Conservation (phyloP, 2,888 invertebrate genomes). For the Leptura quadrifasciata region DNA sequence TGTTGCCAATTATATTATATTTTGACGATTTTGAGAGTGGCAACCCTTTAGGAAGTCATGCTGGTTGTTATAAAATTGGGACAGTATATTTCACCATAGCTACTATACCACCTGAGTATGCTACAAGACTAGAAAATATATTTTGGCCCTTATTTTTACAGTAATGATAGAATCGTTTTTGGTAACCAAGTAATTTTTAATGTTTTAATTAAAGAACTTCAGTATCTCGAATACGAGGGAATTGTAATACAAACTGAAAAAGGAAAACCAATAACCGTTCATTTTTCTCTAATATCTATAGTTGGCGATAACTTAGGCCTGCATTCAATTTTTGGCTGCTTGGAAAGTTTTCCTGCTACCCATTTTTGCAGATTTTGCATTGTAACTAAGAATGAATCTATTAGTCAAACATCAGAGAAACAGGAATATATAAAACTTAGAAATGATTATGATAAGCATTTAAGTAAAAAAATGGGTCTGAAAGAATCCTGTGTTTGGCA, state of each 20-base stretch:
- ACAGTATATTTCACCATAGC: conserved; percentile 38
- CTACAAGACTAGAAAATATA: neutral
- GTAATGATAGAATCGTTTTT: neutral
- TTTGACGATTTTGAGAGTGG: conserved; percentile 22
- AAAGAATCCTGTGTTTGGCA: conserved; percentile 45
- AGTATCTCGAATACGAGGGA: neutral
- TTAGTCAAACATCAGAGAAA: neutral
- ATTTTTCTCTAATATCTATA: neutral
- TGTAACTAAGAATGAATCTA: neutral
- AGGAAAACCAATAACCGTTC: neutral
- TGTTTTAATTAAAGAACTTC: neutral
- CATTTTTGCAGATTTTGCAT: neutral
- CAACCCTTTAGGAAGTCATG: conserved; percentile 30
- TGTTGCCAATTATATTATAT: neutral
- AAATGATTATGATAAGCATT: neutral
- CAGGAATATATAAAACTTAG: neutral
- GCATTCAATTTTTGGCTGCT: neutral
- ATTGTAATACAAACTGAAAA: neutral
- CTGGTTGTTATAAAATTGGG: conserved; percentile 34
- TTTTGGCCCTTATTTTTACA: neutral
- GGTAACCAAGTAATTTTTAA: neutral
- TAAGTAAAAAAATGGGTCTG: conserved; percentile 19
- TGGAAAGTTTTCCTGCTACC: neutral
- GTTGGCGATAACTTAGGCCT: neutral
- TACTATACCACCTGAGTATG: no score